Percentiles rank a stretch among this genome's conserved stretches.
phyloP scores from a whole-genome alignment of 1,140 invertebrate genomes.

The Ceratina calcarata region DNA sequence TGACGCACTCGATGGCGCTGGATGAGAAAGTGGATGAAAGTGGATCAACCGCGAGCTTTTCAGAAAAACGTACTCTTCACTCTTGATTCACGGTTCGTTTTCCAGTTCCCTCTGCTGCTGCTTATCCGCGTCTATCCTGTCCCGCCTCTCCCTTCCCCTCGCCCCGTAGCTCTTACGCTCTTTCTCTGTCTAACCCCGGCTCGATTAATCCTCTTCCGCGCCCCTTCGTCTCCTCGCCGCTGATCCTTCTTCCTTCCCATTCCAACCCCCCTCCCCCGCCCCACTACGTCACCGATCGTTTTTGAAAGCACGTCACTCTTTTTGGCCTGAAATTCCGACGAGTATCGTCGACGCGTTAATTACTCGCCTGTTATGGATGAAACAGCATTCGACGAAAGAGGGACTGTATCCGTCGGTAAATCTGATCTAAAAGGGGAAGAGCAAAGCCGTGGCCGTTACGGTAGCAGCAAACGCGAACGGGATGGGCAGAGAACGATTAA shows the following conservation, averaged over 20 bases:
- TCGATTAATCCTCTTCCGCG: constrained; percentile 8
- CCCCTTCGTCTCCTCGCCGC: neutral
- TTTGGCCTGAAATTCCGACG: constrained; percentile 15
- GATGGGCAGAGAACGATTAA: constrained; percentile 52
- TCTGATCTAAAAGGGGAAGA: neutral
- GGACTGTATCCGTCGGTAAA: neutral
- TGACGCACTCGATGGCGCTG: constrained; percentile 53
- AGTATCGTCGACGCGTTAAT: constrained; percentile 57
- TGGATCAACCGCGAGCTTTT: constrained; percentile 57
- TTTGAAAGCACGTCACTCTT: constrained; percentile 58
- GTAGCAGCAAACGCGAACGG: neutral
- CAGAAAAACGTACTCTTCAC: constrained; percentile 49
- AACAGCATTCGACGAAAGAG: neutral
- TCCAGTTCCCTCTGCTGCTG: constrained; percentile 35
- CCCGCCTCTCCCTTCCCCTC: neutral
- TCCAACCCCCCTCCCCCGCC: neutral
- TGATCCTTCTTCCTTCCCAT: neutral
- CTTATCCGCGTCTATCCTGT: constrained; percentile 29
- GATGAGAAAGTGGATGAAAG: constrained; percentile 60
- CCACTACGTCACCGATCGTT: constrained; percentile 24
- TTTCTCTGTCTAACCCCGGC: neutral
- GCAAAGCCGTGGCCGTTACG: neutral
- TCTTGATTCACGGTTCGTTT: constrained; percentile 40
- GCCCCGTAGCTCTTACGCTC: too few species aligned
- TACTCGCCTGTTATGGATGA: constrained; percentile 53